Percentiles rank a stretch among this genome's conserved stretches.
Evolutionary conservation across 2,797 vertebrate species (phyloP).

Genomic region (Cephalopachus bancanus): DNA sequence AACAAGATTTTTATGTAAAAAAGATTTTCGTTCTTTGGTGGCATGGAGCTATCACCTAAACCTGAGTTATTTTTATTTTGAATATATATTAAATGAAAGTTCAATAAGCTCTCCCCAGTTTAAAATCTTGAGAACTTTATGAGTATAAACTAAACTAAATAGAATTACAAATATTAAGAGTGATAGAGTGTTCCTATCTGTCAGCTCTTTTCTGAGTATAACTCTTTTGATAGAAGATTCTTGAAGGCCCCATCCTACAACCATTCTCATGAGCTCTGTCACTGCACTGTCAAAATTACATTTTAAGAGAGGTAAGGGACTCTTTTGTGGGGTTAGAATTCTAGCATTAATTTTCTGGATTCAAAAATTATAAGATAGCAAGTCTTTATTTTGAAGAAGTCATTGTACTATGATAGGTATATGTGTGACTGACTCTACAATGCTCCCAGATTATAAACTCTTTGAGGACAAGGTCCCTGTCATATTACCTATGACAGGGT

Average conservation of each 20-base stretch:
- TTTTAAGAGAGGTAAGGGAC: not conserved
- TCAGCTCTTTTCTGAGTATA: constrained; percentile 61
- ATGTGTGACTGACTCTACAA: not conserved
- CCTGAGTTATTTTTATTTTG: constrained; percentile 68
- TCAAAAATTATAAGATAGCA: constrained; percentile 31
- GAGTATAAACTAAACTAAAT: constrained; percentile 35
- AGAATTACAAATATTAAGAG: constrained; percentile 47
- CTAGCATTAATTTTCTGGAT: not conserved
- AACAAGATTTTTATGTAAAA: constrained; percentile 67
- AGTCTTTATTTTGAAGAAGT: constrained; percentile 45
- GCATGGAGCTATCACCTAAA: not conserved
- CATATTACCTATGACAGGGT: not conserved
- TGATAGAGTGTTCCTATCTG: not conserved
- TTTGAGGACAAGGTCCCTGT: not conserved
- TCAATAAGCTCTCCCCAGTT: constrained; percentile 18
- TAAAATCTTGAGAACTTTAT: constrained; percentile 66
- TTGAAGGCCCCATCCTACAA: constrained; percentile 23
- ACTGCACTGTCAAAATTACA: not conserved
- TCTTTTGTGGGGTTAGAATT: not conserved
- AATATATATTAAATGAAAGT: constrained; percentile 66
- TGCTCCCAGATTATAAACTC: not conserved
- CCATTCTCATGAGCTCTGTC: not conserved
- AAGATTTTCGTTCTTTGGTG: constrained; percentile 54
- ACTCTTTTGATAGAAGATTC: constrained; percentile 56
- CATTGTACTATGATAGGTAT: not conserved